Conservation (phyloP, 2,113 vertebrate species). For the Rhynchomys soricoides region DNA sequence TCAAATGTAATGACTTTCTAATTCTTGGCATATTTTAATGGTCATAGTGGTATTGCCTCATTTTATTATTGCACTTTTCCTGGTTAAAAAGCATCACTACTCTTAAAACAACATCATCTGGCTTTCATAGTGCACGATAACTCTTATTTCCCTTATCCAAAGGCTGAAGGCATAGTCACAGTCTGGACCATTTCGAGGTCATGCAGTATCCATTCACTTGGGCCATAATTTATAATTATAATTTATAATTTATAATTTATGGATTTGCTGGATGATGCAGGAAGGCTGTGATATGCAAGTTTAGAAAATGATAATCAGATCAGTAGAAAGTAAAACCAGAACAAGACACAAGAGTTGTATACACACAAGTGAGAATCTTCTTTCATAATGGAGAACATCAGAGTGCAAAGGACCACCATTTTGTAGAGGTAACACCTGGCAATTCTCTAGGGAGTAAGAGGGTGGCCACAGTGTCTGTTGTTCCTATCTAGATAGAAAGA, state of each 20-base stretch:
- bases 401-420: not conserved
- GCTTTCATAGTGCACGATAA: constrained; percentile 63
- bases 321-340: not conserved
- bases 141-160: constrained; percentile 44
- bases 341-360: not conserved
- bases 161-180: not conserved
- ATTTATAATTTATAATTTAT: too few species aligned
- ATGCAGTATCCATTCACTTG: not conserved
- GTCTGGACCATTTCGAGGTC: not conserved
- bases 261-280: not conserved
- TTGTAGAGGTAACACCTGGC: not conserved
- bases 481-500: not conserved
- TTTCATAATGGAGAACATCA: not conserved
- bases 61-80: constrained; percentile 52
- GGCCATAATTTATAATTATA: too few species aligned
- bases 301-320: not conserved
- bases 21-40: constrained; percentile 16
- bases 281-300: not conserved
- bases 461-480: not conserved
- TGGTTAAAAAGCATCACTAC: constrained; percentile 54
- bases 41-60: constrained; percentile 13
- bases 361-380: not conserved
- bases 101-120: constrained; percentile 70
- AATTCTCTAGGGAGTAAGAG: not conserved
- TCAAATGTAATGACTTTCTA: constrained; percentile 43